These are phyloP conservation scores for western clawed frog (Xenopus tropicalis) DNA, from an alignment of 2,113 vertebrate genomes.

Conservation along the genomic window UCB_Xtro_10.0 CM004447.2:66291501-66292000, in stretches of 20 bases:
- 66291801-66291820: too few relatives aligned
- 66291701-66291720: conserved; percentile 30
- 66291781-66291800: too few relatives aligned
- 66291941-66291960: neutral
- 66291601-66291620: conserved; percentile 22
- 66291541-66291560: conserved; percentile 7
- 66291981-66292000: neutral
- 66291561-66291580: neutral
- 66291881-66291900: neutral
- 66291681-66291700: conserved; percentile 29
- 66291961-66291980: neutral
- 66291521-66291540: neutral
- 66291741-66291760: neutral
- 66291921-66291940: neutral
- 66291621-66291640: conserved; percentile 11
- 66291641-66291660: conserved; percentile 31
- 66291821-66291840: too few relatives aligned
- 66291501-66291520: neutral
- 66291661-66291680: conserved; percentile 17
- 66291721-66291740: conserved; percentile 10
- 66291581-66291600: conserved; percentile 19
- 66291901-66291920: neutral
- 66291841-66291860: too few relatives aligned
- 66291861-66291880: neutral
- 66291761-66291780: too few relatives aligned